phyloP scores from a whole-genome alignment of 2,113 vertebrate species.

The Cephalopterus ornatus region DNA sequence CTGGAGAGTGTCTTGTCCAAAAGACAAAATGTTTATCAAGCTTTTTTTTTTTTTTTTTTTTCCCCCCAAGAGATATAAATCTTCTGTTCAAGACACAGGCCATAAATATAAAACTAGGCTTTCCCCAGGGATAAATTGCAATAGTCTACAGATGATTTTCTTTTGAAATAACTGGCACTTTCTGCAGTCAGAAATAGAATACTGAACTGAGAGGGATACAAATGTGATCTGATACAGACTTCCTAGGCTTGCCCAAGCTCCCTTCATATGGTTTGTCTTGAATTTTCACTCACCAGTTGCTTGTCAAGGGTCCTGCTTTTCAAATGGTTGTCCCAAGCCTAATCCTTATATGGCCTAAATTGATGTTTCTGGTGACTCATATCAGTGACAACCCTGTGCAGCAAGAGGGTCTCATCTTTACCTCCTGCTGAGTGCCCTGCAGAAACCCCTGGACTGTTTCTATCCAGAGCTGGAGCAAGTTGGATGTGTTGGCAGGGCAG shows the following conservation, averaged over 20 bases:
- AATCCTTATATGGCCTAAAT: neutral
- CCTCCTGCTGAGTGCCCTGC: neutral
- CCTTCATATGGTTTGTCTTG: neutral
- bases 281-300: neutral
- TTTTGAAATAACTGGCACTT: constrained; percentile 35
- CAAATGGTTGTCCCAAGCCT: neutral
- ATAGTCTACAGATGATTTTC: neutral
- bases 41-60: neutral
- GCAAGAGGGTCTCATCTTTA: neutral
- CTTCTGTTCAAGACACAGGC: neutral
- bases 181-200: constrained; percentile 28
- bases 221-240: neutral
- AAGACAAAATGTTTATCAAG: constrained; percentile 28
- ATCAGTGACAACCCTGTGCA: neutral
- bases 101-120: constrained; percentile 26
- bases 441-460: neutral
- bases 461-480: neutral
- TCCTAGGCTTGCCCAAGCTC: neutral
- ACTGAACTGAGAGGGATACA: neutral
- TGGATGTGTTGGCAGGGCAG: neutral
- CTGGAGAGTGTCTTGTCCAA: constrained; percentile 29
- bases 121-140: constrained; percentile 16
- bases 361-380: neutral
- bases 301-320: neutral
- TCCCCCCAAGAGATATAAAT: constrained; percentile 31